Evolutionary conservation across 2,888 invertebrate genomes (phyloP).

Genomic region (Chloromyia formosa): DNA sequence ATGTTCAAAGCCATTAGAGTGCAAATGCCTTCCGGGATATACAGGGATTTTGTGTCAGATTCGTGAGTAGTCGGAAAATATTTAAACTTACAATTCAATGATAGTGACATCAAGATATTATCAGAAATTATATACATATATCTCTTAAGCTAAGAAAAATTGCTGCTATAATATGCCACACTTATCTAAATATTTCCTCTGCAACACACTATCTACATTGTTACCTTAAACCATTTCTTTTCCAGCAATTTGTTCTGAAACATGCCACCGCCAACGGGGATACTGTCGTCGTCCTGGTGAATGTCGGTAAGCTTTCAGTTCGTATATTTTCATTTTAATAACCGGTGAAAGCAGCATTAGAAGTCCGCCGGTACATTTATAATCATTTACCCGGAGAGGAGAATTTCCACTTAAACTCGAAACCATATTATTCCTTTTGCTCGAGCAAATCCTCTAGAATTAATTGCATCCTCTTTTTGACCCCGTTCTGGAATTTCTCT

Average conservation of each 20-base stretch:
- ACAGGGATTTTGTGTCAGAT: constrained; percentile 88
- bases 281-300: constrained; percentile 83
- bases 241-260: constrained; percentile 83
- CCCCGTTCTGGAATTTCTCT: neutral
- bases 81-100: no score
- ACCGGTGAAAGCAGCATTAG: neutral
- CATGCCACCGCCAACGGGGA: constrained; percentile 85
- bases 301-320: constrained; percentile 70
- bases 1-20: constrained; percentile 86
- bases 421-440: constrained; percentile 1
- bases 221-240: neutral
- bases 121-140: no score
- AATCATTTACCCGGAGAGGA: neutral
- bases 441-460: neutral
- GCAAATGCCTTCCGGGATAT: constrained; percentile 91
- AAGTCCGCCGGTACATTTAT: neutral
- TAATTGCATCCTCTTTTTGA: constrained; percentile 13
- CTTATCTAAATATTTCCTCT: no score
- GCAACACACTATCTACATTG: no score
- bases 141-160: no score
- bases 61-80: constrained; percentile 73
- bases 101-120: no score
- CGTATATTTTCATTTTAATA: neutral
- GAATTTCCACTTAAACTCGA: constrained; percentile 4
- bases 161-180: no score